Base-by-base conservation (phyloP, 2,113 vertebrate species). In the Bombycilla garrulus region DNA sequence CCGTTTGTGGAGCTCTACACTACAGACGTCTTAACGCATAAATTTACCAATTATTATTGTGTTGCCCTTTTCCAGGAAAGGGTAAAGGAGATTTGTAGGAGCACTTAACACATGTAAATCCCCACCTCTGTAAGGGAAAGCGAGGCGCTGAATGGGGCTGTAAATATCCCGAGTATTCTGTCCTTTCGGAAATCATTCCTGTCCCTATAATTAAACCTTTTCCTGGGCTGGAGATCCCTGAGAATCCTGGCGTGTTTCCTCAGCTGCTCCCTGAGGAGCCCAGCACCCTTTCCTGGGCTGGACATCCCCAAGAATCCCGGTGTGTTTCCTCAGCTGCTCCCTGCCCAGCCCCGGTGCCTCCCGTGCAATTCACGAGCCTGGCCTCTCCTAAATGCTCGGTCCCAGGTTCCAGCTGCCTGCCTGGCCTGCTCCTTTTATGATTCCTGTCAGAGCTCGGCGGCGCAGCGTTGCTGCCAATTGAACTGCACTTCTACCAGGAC, bases 21-120 rank as follows among this genome's bases (percentile, higher is more conserved):
- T 85, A 89, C 96, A 97, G 97, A 95, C 97, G 71, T 85, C 96
- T 94, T 56, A 7, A 85, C 90, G 58, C 97, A 98, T 98, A 97
- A 98, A 98, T 98, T 97, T 91, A 86, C 65, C 97, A 90, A 97
- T 98, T 97, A 97, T 98, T 97, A 96, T 97, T 97, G 96, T 86
- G 95, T 95, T 98, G 98, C 96, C 98, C 97, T 98, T 98, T 98
- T 98, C 97, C 92, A 54, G 83, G 93, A 98, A 98, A 98, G 97
- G 98, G 97, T 97, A 98, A 89, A 95, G 95, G 95, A 98, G 98
- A 98, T 98, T 98, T 98, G 97, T 98, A 98, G 98, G 92, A 97
- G 96, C 89, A 94, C 92, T 97, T 98, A 97, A 86, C 97, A 95
- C 97, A 88, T 96, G 97, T 87, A 96, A 98, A 98, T 97, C 95